Base-by-base conservation (phyloP, 2,113 vertebrate genomes). In the Piaya cayana region DNA sequence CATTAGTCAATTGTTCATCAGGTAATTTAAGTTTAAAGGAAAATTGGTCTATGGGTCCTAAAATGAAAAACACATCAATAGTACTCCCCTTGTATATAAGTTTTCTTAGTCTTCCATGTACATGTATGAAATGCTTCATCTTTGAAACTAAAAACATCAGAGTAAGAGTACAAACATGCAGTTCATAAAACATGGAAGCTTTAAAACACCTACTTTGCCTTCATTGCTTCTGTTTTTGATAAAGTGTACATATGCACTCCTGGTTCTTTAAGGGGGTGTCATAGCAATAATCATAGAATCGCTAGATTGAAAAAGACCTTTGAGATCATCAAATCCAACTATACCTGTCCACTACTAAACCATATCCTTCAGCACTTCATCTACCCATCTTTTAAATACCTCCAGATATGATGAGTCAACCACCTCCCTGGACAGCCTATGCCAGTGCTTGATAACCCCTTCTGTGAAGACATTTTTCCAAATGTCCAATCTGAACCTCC, bases 121-220 rank as follows among this genome's bases (percentile, higher is more conserved):
- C 32, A 14, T 4, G 3, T 29, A 68, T 29, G n/a, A 78, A 77
- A 64, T 12, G 15, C 26, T 17, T 56, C 27, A 47, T 15, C 26
- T 58, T 75, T 14, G 37, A 82, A 87, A 87, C 23, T 5, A 53
- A 39, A 87, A 75, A 4, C 20, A 49, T 22, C 21, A 52, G 27
- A 86, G 12, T 20, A 36, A 58, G 83, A 91, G 55, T 4, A 71
- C 26, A 77, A 60, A 56, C 3, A 17, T 6, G 20, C 13, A 65
- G 36, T 62, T 58, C 0, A 0, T 32, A 47, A 55, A 64, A 74
- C 1, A 3, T 5, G 29, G 60, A 69, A 87, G 36, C 20, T 39
- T 84, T 37, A 47, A 37, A 84, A 18, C 27, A 25, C 17, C 27
- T 59, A 20, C 21, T 70, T 47, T 18, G 14, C n/a, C 52, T 52